Base-by-base conservation (phyloP, 2,797 vertebrate species). In the Pteropus rufus region DNA sequence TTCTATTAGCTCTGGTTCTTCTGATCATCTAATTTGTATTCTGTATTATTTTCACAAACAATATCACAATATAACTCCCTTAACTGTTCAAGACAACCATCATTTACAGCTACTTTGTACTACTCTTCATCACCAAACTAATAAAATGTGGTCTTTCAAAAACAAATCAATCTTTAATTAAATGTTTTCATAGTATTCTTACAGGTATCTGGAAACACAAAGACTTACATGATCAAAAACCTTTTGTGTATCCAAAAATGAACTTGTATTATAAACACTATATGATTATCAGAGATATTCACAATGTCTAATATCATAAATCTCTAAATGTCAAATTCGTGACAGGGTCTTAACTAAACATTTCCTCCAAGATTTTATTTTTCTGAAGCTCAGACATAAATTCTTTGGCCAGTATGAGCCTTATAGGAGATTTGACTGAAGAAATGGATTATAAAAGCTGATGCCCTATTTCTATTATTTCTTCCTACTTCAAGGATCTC, bases 371-470 rank as follows among this genome's bases (percentile, higher is more conserved):
- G 34, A 69, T 77, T 89, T 94, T 77, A 95, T 94, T 64, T 82
- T 85, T 24, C 92, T 83, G 46, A 97, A 97, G 75, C 31, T 58
- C 92, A 86, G 67, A 58, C 26, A 81, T 67, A 95, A 92, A 92
- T 92, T 77, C 36, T 62, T 75, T 75, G 70, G 75, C 69, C 46
- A 60, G 15, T 39, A 82, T 77, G 76, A 94, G 24, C 3, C 46
- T 65, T 81, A 24, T 24, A n/a, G 75, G 85, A 77, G 41, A 82
- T 70, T 39, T 94, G 92, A 85, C 75, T 90, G 76, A 72, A 92
- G 56, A 82, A 65, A 86, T 4, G 26, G 58, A 87, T 67, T 92
- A 77, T n/a, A 90, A 92, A 90, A 94, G 46, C 24, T 36, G 34
- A 86, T 41, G 60, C 16, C 39, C 52, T 46, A 41, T 72, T 83